Evolutionary conservation across 2,113 vertebrate species (phyloP).

Genomic region (Antechinus stuartii): DNA sequence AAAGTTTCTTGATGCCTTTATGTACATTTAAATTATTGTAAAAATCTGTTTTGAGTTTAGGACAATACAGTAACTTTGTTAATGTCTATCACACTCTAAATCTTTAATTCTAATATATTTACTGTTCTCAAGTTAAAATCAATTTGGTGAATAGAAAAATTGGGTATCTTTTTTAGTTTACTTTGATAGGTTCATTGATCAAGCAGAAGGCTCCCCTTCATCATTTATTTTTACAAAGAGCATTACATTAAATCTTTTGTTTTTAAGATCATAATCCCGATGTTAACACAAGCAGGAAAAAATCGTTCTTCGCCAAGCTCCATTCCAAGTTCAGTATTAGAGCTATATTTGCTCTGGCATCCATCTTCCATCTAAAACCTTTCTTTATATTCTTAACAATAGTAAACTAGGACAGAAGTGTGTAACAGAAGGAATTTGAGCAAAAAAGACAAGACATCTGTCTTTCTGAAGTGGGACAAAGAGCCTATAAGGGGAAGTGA

Average conservation of each 20-base stretch:
- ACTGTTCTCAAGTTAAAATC: neutral
- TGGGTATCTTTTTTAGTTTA: neutral
- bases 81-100: neutral
- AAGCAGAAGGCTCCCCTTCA: neutral
- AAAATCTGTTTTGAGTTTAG: neutral
- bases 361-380: constrained; percentile 39
- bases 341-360: neutral
- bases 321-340: neutral
- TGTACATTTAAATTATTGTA: neutral
- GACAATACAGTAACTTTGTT: neutral
- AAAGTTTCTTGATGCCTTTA: neutral
- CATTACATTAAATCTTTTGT: neutral
- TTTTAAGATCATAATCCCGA: constrained; percentile 26
- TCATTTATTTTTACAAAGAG: neutral
- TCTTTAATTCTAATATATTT: neutral
- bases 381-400: constrained; percentile 49
- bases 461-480: constrained; percentile 61
- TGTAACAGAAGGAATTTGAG: constrained; percentile 56
- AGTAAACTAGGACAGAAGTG: constrained; percentile 55
- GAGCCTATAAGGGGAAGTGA: constrained; percentile 18
- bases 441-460: constrained; percentile 63
- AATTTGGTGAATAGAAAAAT: neutral
- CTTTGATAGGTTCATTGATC: neutral
- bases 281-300: neutral
- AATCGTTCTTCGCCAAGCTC: constrained; percentile 19